phyloP scores from a whole-genome alignment of 2,113 vertebrate genomes.

The Empidonax alnorum region DNA sequence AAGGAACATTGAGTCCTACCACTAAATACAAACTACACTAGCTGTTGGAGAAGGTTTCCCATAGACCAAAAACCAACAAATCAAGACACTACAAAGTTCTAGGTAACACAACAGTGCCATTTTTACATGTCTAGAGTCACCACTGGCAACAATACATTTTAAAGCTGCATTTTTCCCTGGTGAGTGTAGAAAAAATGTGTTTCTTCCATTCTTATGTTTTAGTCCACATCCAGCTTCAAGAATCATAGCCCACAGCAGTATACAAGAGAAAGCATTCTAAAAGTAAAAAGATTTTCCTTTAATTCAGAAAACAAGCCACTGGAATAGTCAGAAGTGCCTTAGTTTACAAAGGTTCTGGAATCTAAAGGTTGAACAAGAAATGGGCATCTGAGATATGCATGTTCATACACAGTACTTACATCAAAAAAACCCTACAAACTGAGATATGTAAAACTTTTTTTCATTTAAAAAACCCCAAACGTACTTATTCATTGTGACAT shows the following conservation, averaged over 20 bases:
- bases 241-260: background rate
- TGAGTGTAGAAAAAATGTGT: rapidly evolving
- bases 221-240: background rate
- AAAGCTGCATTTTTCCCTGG: background rate
- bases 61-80: background rate
- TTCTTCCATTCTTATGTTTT: background rate
- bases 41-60: background rate
- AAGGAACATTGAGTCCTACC: background rate
- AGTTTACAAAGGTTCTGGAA: background rate
- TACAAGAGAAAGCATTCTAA: background rate
- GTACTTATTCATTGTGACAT: background rate
- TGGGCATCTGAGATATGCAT: background rate
- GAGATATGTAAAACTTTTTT: background rate
- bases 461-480: background rate
- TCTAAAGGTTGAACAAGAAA: background rate
- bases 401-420: background rate
- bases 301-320: background rate
- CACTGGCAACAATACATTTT: background rate
- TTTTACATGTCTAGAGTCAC: background rate
- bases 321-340: background rate
- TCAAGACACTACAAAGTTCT: background rate
- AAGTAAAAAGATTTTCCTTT: background rate
- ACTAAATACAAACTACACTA: background rate
- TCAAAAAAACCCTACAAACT: background rate
- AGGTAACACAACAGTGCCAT: rapidly evolving